Percentiles rank a stretch among this genome's conserved stretches.
Evolutionary conservation across 2,797 vertebrate species (phyloP).

Genomic region (Carduelis carduelis): DNA sequence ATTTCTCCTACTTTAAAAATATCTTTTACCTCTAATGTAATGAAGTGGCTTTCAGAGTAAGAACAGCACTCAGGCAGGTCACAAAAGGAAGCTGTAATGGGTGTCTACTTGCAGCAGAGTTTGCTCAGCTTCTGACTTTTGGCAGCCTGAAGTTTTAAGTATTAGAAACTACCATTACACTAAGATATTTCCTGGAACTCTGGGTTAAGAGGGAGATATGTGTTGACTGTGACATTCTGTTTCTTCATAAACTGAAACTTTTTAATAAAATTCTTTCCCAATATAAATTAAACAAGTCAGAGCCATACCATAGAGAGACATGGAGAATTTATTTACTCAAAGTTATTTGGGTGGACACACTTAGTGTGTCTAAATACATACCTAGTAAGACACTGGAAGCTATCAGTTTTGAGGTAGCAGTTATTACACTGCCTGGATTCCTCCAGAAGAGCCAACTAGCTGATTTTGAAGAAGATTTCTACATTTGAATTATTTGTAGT

Average conservation of each 20-base stretch:
- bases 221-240: fast-evolving
- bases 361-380: background rate
- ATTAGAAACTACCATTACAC: background rate
- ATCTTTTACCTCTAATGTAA: background rate
- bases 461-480: background rate
- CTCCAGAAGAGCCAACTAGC: background rate
- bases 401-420: background rate
- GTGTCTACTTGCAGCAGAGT: background rate
- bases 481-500: background rate
- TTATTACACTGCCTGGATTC: background rate
- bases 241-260: background rate
- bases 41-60: background rate
- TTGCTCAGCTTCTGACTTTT: background rate
- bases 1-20: background rate
- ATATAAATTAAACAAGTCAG: background rate
- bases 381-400: background rate
- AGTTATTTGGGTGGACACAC: background rate
- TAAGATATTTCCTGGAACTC: background rate
- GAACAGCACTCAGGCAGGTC: background rate
- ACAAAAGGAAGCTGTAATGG: background rate
- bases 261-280: background rate
- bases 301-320: background rate
- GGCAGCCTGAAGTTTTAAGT: background rate
- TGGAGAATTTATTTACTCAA: fast-evolving
- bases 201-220: background rate